Conservation (phyloP, 2,888 invertebrate species). For the Metallyticus violacea region DNA sequence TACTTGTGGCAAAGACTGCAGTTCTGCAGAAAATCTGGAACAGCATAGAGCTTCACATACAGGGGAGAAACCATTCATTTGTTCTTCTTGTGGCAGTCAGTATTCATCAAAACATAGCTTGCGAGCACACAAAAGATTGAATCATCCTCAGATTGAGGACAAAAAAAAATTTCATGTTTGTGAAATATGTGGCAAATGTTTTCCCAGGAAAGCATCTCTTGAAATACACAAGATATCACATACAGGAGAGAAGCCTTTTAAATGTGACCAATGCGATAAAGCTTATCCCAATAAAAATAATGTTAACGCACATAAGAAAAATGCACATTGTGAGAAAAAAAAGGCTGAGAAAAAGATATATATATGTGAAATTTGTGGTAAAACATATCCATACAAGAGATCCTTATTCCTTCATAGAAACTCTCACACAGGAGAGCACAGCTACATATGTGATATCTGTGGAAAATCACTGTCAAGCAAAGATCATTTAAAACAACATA, state of each 20-base stretch:
- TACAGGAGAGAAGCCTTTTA: constrained; percentile 33
- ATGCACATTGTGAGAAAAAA: constrained; percentile 35
- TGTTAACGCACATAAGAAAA: constrained; percentile 39
- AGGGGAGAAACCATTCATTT: constrained; percentile 35
- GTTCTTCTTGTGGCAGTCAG: constrained; percentile 41
- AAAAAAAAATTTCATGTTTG: background rate
- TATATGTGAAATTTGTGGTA: constrained; percentile 40
- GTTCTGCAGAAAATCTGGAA: constrained; percentile 36
- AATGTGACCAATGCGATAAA: constrained; percentile 40
- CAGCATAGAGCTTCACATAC: constrained; percentile 35
- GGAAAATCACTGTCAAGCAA: constrained; percentile 12
- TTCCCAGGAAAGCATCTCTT: background rate
- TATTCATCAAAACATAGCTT: constrained; percentile 39
- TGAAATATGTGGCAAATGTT: constrained; percentile 12
- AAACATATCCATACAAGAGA: constrained; percentile 29
- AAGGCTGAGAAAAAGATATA: constrained; percentile 35
- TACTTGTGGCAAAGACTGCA: constrained; percentile 34
- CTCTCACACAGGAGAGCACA: constrained; percentile 9
- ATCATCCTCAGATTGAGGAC: background rate
- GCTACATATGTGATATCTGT: constrained; percentile 19
- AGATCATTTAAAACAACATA: constrained; percentile 55
- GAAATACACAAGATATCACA: constrained; percentile 12
- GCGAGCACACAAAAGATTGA: background rate
- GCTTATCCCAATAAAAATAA: constrained; percentile 42
- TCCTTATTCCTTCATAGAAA: constrained; percentile 9